Percentiles rank a stretch among this genome's conserved stretches.
Evolutionary conservation across 2,888 invertebrate species (phyloP).

Genomic region (Brenthis hecate): DNA sequence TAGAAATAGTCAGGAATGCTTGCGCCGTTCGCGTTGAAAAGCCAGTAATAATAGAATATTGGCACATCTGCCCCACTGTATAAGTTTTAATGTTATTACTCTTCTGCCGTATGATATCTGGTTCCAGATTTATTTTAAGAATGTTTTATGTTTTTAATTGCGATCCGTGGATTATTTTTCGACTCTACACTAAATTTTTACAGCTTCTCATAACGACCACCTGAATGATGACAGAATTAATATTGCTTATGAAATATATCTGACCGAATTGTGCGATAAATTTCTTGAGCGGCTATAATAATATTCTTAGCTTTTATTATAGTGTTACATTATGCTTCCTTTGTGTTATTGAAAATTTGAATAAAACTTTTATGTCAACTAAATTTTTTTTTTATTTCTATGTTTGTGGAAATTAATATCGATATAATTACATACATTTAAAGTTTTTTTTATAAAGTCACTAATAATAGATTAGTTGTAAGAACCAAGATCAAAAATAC

Average conservation of each 20-base stretch:
- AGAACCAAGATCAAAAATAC: too few relatives aligned
- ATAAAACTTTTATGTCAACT: not conserved
- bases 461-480: too few relatives aligned
- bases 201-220: conserved; percentile 70
- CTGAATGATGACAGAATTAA: conserved; percentile 78
- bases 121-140: conserved; percentile 72
- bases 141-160: conserved; percentile 79
- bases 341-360: conserved; percentile 2
- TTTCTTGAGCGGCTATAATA: conserved; percentile 49
- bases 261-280: conserved; percentile 68
- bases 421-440: not conserved
- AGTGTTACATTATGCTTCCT: conserved; percentile 25
- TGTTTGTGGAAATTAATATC: not conserved
- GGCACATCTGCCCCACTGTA: conserved; percentile 78
- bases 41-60: conserved; percentile 81
- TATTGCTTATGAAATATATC: conserved; percentile 70
- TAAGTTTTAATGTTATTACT: conserved; percentile 79
- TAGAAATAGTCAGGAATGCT: conserved; percentile 81
- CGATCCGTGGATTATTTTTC: conserved; percentile 72
- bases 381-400: not conserved
- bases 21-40: conserved; percentile 75
- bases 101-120: conserved; percentile 69
- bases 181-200: conserved; percentile 70
- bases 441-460: too few relatives aligned
- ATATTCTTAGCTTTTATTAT: conserved; percentile 44